Percentiles rank a stretch among this genome's conserved stretches.
Evolutionary conservation across 2,797 vertebrate species (phyloP).

Genomic region (Chloroceryle inda): DNA sequence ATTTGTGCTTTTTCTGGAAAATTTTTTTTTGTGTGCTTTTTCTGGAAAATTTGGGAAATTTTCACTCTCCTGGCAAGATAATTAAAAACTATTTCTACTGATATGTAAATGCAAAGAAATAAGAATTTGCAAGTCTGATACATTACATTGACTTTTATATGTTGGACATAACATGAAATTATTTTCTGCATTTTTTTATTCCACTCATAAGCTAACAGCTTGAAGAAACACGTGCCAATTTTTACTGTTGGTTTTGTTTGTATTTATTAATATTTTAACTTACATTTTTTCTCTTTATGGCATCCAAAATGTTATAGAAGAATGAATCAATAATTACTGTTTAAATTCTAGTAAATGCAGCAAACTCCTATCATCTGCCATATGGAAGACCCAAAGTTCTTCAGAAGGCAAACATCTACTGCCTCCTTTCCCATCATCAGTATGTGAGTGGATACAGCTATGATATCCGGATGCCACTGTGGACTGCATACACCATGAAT

Average conservation of each 20-base stretch:
- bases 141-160: neutral
- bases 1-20: neutral
- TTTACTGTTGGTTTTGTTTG: neutral
- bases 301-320: neutral
- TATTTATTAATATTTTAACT: neutral
- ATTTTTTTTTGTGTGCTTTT: neutral
- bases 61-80: neutral
- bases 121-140: neutral
- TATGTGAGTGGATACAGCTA: constrained; percentile 90
- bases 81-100: neutral
- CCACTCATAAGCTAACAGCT: neutral
- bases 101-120: neutral
- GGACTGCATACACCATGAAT: constrained; percentile 89
- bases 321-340: neutral
- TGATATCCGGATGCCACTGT: constrained; percentile 88
- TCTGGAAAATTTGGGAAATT: neutral
- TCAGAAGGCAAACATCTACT: constrained; percentile 81
- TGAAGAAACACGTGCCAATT: neutral
- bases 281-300: neutral
- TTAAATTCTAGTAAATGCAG: constrained; percentile 69
- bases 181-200: neutral
- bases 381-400: constrained; percentile 88
- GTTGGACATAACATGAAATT: neutral
- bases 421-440: constrained; percentile 85
- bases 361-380: constrained; percentile 82